Evolutionary conservation across 2,113 vertebrate genomes (phyloP).

Genomic region (Phoenicopterus ruber): DNA sequence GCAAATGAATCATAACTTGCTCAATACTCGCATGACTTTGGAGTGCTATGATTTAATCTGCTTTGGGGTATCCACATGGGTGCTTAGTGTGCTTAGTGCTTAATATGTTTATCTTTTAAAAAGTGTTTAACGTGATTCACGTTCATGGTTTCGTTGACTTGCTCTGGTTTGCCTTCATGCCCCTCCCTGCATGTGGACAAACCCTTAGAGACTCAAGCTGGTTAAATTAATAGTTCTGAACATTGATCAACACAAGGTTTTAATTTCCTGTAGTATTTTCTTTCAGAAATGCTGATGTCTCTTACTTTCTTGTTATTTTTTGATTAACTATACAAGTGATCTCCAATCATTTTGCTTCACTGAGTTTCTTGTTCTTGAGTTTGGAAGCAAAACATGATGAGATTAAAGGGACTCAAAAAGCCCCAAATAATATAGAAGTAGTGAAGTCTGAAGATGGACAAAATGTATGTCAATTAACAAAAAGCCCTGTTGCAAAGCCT

Average conservation of each 20-base stretch:
- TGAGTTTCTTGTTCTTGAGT: constrained; percentile 1
- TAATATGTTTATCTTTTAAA: background rate
- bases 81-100: background rate
- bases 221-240: constrained; percentile 38
- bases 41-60: constrained; percentile 5
- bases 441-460: background rate
- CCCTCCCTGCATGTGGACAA: constrained; percentile 21
- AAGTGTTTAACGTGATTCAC: constrained; percentile 33
- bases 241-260: constrained; percentile 48
- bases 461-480: constrained; percentile 19
- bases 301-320: background rate
- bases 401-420: constrained; percentile 17
- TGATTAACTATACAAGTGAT: constrained; percentile 5
- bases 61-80: constrained; percentile 15
- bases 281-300: constrained; percentile 36
- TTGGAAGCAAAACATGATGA: background rate
- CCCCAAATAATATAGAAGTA: background rate
- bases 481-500: constrained; percentile 14
- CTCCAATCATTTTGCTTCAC: constrained; percentile 9
- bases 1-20: background rate
- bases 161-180: background rate
- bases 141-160: background rate
- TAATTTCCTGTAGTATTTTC: constrained; percentile 49
- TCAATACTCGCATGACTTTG: background rate
- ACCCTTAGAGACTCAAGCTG: constrained; percentile 12